Percentiles rank a stretch among this genome's conserved stretches.
Evolutionary conservation across 2,888 invertebrate genomes (phyloP).

Genomic region (Orchesella flavescens): DNA sequence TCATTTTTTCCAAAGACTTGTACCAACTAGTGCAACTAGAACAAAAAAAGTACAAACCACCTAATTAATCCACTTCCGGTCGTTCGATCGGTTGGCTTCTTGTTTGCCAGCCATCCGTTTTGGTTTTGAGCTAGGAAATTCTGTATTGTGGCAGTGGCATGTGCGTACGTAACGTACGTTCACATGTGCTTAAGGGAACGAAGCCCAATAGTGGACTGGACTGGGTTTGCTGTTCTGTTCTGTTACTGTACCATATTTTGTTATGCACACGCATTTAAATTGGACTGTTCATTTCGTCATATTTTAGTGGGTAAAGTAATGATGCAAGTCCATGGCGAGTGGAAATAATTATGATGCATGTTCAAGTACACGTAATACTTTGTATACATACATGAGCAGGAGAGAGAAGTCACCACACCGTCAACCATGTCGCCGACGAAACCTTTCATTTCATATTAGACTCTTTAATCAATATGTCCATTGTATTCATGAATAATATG

Average conservation of each 20-base stretch:
- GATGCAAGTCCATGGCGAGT: no score
- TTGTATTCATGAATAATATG: not conserved
- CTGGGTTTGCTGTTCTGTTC: not conserved
- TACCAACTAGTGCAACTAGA: not conserved
- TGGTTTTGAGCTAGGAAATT: not conserved
- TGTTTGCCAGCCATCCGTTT: not conserved
- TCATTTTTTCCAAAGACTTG: not conserved
- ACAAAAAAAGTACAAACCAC: slow-evolving; percentile 26
- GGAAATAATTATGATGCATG: no score
- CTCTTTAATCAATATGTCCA: slow-evolving; percentile 36
- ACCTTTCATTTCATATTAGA: not conserved
- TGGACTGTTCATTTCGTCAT: no score
- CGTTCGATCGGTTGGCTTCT: slow-evolving; percentile 15
- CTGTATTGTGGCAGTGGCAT: no score
- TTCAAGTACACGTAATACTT: no score
- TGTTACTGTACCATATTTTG: not conserved
- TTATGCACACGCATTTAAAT: no score
- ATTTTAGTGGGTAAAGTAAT: no score
- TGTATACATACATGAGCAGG: no score
- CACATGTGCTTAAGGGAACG: no score
- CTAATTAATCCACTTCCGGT: slow-evolving; percentile 58
- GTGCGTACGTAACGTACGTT: no score
- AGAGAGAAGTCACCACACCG: not conserved
- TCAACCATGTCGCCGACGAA: not conserved
- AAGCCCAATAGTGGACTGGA: no score